Evolutionary conservation across 2,888 invertebrate genomes (phyloP).

Genomic region (Dynastes hyllus): DNA sequence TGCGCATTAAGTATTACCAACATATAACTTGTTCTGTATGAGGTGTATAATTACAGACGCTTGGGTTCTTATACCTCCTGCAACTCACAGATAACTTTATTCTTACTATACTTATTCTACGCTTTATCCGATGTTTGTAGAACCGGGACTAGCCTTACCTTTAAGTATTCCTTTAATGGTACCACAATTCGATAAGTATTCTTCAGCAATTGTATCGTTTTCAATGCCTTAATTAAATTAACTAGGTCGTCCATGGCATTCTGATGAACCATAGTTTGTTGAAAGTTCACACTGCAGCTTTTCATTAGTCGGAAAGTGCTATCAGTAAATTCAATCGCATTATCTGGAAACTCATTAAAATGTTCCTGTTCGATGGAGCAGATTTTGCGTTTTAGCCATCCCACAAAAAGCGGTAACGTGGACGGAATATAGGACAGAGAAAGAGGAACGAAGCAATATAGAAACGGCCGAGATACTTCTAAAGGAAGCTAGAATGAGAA

Average conservation of each 20-base stretch:
- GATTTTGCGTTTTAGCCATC: constrained; percentile 62
- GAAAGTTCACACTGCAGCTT: constrained; percentile 52
- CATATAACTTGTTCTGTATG: too few relatives aligned
- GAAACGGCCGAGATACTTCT: constrained; percentile 57
- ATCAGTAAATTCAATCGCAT: constrained; percentile 59
- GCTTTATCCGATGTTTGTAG: too few relatives aligned
- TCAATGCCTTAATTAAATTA: constrained; percentile 49
- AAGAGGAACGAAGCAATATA: constrained; percentile 63
- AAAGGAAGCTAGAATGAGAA: constrained; percentile 56
- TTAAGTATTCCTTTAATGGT: constrained; percentile 60
- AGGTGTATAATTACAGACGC: too few relatives aligned
- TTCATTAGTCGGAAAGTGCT: constrained; percentile 62
- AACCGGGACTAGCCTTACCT: constrained; percentile 53
- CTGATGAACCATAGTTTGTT: constrained; percentile 42
- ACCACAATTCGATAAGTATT: constrained; percentile 60
- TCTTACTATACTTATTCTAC: too few relatives aligned
- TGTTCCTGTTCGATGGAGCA: constrained; percentile 60
- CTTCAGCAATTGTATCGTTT: constrained; percentile 59
- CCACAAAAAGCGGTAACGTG: constrained; percentile 59
- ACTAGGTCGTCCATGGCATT: constrained; percentile 45
- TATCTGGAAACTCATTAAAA: constrained; percentile 65
- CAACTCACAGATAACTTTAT: too few relatives aligned
- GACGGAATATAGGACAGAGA: constrained; percentile 61
- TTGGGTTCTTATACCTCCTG: too few relatives aligned
- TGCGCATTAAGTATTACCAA: too few relatives aligned